A percentile compares a stretch with the other conserved stretches of the same genome.
phyloP scores from a whole-genome alignment of 2,113 vertebrate species.

The Nettapus auritus region DNA sequence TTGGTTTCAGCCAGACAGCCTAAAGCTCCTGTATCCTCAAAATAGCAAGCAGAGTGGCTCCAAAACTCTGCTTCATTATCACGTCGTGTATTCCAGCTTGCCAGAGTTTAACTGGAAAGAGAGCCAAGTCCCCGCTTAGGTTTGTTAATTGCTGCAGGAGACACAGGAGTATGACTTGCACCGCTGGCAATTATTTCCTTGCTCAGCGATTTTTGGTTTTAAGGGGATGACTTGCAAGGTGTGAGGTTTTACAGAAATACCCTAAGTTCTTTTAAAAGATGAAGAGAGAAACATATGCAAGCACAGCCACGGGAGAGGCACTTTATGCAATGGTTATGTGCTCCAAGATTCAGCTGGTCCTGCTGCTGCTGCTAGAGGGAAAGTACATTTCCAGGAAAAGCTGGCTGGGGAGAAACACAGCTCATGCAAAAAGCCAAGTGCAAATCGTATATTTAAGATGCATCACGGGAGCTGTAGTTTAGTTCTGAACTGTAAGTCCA shows the following conservation, averaged over 20 bases:
- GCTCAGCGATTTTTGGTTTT: conserved; percentile 15
- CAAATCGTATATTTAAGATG: background rate
- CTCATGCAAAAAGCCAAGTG: background rate
- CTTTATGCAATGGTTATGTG: background rate
- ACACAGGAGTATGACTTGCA: background rate
- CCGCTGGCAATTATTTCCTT: background rate
- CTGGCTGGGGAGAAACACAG: background rate
- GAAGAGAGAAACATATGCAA: background rate
- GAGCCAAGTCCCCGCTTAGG: background rate
- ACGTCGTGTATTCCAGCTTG: background rate
- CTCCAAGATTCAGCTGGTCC: background rate
- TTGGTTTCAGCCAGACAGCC: conserved; percentile 33
- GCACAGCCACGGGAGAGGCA: background rate
- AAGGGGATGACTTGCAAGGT: background rate
- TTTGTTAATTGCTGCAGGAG: conserved; percentile 55
- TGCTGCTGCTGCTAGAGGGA: background rate
- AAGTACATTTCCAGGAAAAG: background rate
- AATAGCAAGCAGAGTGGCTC: background rate
- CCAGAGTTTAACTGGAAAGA: conserved; percentile 44
- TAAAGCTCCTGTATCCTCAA: conserved; percentile 29
- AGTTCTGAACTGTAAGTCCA: background rate
- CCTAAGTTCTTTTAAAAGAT: background rate
- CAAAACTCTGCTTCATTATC: conserved; percentile 37
- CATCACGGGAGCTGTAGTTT: background rate
- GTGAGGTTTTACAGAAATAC: background rate